Base-by-base conservation (phyloP, 2,113 vertebrate genomes). In the Tetrao urogallus region DNA sequence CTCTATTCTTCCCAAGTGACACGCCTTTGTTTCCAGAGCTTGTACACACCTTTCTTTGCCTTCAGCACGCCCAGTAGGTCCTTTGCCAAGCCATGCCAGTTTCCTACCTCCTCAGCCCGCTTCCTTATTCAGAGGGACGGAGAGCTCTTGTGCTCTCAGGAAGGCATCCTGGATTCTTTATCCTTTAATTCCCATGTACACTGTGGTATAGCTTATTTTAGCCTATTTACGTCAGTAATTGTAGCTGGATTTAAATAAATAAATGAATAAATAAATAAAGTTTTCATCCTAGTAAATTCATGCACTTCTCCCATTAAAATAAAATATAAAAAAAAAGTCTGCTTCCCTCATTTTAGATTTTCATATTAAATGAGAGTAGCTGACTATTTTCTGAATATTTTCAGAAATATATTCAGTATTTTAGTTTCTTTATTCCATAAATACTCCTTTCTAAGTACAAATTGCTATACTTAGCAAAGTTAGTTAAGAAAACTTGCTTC, bases 211-310 rank as follows among this genome's bases (percentile, higher is more conserved):
- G 93, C 25, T 58, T 84, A 90, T 92, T 90, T 88, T 66, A 90
- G 66, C 40, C 80, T 97, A 96, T 96, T 97, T 94, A 96, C 95
- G 86, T 86, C 61, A 79, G 57, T 93, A 88, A 95, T 92, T 95
- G 88, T 92, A 88, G 90, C 94, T 94, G 94, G 93, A 94, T 94
- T 94, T n/a, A n/a, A 5, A 57, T 69, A 93, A 94, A 81, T 69
- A 72, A 92, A 94, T 38, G 4, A 38, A 38, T 38, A 38, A 38
- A 38, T 38, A 38, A 81, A 69, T 40, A 52, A 87, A 89, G 84
- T 91, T 91, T 92, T 83, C 88, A 88, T 94, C 40, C 54, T 90
- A 96, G 94, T 95, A 97, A 97, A 96, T 91, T 95, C 66, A 92
- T 91, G 95, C 93, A 97, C 92, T 96, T 96, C 88, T 96, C 82